phyloP scores from a whole-genome alignment of 2,797 vertebrate genomes.

The Nyctalus aviator region DNA sequence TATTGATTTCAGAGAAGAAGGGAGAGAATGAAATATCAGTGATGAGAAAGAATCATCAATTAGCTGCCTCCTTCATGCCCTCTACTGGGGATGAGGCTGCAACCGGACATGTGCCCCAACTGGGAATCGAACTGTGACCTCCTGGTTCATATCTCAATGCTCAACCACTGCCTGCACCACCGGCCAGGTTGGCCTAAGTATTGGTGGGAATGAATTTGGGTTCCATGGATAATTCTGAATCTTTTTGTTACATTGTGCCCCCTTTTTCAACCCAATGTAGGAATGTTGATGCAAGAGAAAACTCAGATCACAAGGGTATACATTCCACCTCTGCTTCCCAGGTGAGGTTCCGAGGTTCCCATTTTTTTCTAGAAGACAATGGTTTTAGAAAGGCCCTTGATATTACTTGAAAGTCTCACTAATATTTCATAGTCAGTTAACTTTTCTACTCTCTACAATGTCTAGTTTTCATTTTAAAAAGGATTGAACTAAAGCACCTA shows the following conservation, averaged over 20 bases:
- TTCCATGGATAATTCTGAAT: background rate
- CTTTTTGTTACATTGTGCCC: background rate
- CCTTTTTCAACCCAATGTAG: background rate
- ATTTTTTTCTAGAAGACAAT: background rate
- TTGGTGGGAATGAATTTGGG: background rate
- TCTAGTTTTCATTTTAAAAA: too few species aligned
- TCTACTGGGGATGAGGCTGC: too few species aligned
- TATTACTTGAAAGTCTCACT: background rate
- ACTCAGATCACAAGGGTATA: background rate
- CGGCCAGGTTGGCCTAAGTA: background rate
- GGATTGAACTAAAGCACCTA: too few species aligned
- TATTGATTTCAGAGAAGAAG: too few species aligned
- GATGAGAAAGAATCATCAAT: too few species aligned
- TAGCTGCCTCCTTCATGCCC: too few species aligned
- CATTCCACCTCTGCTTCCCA: conserved; percentile 3
- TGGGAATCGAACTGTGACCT: too few species aligned
- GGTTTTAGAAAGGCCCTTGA: background rate
- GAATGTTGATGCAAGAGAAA: background rate
- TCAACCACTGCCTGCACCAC: too few species aligned
- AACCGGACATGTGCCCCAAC: too few species aligned
- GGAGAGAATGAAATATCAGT: too few species aligned
- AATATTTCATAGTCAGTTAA: background rate
- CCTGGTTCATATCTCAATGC: too few species aligned
- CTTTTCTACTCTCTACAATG: too few species aligned
- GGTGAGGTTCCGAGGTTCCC: background rate